Conservation (phyloP, 2,797 vertebrate species). For the Psittacula derbiana region DNA sequence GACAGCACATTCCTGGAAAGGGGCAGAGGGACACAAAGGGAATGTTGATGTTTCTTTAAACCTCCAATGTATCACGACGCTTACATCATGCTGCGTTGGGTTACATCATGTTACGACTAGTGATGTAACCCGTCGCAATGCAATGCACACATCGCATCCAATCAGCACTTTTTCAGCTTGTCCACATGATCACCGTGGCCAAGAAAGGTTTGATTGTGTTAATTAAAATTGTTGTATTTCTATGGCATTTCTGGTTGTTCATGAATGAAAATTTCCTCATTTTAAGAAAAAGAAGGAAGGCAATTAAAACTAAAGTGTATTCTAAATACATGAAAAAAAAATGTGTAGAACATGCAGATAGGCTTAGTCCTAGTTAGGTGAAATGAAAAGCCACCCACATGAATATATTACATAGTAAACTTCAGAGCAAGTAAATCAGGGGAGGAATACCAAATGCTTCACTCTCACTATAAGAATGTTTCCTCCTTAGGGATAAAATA, state of each 20-base stretch:
- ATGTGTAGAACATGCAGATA: background rate
- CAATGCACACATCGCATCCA: constrained; percentile 54
- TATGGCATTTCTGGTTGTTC: background rate
- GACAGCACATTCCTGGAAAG: background rate
- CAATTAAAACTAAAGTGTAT: background rate
- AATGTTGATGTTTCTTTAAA: constrained; percentile 15
- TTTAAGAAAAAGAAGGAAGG: background rate
- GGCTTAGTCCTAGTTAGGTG: background rate
- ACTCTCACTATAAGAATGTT: background rate
- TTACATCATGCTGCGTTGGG: constrained; percentile 52
- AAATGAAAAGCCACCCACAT: background rate
- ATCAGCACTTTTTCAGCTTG: background rate
- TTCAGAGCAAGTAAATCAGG: background rate
- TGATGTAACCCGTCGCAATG: constrained; percentile 67
- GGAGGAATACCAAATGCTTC: background rate
- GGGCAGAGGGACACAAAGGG: background rate
- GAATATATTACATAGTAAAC: background rate
- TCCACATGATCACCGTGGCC: background rate
- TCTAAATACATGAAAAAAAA: background rate
- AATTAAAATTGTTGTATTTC: background rate
- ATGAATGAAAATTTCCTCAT: background rate
- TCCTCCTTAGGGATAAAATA: background rate
- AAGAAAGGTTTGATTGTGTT: background rate
- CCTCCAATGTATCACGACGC: constrained; percentile 49
- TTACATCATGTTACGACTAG: constrained; percentile 46